Evolutionary conservation across 2,888 invertebrate genomes (phyloP).

Genomic region (Ichneumon xanthorius): DNA sequence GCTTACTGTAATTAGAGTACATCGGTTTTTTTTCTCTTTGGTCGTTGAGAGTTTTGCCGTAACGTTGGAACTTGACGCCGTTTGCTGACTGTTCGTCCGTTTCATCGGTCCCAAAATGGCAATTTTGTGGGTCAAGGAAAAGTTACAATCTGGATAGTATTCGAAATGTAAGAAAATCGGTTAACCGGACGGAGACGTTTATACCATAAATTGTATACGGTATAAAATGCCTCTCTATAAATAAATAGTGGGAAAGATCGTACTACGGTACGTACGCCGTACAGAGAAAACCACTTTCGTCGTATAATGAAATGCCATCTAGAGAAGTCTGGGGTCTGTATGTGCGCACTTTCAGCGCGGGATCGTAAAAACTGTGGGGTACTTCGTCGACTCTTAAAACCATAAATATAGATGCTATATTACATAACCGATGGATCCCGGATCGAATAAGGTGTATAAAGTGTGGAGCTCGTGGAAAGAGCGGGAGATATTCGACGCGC

Average conservation of each 20-base stretch:
- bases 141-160: neutral
- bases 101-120: neutral
- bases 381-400: constrained; percentile 52
- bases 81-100: neutral
- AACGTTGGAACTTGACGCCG: neutral
- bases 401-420: constrained; percentile 27
- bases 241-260: constrained; percentile 39
- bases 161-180: neutral
- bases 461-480: constrained; percentile 8
- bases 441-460: neutral
- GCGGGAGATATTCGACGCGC: constrained; percentile 15
- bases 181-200: neutral
- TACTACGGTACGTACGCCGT: neutral
- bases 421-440: constrained; percentile 24
- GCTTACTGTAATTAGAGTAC: neutral
- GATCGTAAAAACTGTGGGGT: constrained; percentile 59
- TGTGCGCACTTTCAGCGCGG: constrained; percentile 26
- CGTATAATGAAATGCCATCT: constrained; percentile 54
- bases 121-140: neutral
- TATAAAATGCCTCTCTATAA: constrained; percentile 8
- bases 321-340: constrained; percentile 38
- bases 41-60: neutral
- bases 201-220: neutral
- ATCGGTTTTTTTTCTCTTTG: neutral
- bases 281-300: constrained; percentile 64